Evolutionary conservation across 2,113 vertebrate genomes (phyloP).

Genomic region (Sclerurus mexicanus): DNA sequence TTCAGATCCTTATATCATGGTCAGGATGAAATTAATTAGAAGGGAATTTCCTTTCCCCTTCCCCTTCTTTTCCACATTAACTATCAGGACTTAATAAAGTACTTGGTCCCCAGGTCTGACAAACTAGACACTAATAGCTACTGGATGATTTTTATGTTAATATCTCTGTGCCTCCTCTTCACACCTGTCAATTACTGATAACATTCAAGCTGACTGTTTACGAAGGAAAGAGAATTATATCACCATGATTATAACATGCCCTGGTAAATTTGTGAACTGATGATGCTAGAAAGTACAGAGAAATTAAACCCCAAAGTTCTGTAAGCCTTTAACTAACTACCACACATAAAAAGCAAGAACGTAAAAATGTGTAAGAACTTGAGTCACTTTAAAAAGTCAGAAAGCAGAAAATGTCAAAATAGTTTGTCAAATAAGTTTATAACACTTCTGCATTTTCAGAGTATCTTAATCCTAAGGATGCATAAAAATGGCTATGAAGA

Average conservation of each 20-base stretch:
- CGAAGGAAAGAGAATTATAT: background rate
- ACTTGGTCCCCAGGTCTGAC: background rate
- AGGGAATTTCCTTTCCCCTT: background rate
- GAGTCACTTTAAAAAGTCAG: background rate
- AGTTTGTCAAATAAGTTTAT: conserved; percentile 24
- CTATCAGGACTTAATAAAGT: background rate
- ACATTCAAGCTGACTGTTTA: background rate
- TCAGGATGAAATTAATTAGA: background rate
- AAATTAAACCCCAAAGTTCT: background rate
- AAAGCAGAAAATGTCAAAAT: conserved; percentile 11
- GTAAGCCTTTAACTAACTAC: background rate
- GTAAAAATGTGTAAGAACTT: background rate
- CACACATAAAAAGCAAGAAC: background rate
- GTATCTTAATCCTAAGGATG: background rate
- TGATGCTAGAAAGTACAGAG: background rate
- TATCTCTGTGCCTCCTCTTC: background rate
- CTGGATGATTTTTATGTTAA: background rate
- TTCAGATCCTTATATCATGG: background rate
- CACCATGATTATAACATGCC: background rate
- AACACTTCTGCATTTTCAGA: background rate
- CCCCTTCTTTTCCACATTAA: background rate
- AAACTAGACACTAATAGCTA: background rate
- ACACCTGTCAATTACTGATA: background rate
- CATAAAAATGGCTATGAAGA: conserved; percentile 18
- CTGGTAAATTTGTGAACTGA: background rate